These are phyloP conservation scores for Ypsolopha sequella DNA, from an alignment of 2,888 invertebrate genomes.

Conservation along the genomic window DNA sequence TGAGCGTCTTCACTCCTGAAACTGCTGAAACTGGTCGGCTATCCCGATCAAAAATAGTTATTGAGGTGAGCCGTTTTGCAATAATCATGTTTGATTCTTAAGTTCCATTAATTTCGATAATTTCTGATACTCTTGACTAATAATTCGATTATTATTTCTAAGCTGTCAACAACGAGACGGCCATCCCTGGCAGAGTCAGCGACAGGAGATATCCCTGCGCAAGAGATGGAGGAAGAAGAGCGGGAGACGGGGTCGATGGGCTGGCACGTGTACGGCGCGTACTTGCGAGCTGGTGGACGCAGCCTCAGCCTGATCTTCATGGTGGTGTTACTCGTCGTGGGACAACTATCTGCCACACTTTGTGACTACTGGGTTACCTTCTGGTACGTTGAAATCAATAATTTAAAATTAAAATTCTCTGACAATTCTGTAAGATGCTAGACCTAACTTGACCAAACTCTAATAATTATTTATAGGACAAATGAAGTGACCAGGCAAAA, in stretches of 20 bases:
- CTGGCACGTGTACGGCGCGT: constrained; percentile 73
- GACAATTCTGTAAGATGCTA: neutral
- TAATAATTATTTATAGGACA: constrained; percentile 34
- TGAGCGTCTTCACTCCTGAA: too few relatives aligned
- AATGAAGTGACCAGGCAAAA: constrained; percentile 58
- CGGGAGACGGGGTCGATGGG: constrained; percentile 75
- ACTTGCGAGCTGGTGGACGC: constrained; percentile 72
- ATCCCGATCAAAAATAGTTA: too few relatives aligned
- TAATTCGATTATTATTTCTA: neutral
- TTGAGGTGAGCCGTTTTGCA: too few relatives aligned
- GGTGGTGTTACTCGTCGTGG: constrained; percentile 68
- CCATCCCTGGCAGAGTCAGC: constrained; percentile 60
- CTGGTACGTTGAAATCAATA: constrained; percentile 60
- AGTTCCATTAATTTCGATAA: too few relatives aligned
- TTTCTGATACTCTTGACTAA: neutral
- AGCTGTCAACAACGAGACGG: constrained; percentile 57
- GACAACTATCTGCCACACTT: constrained; percentile 76
- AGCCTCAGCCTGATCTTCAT: constrained; percentile 62
- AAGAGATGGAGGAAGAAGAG: constrained; percentile 73
- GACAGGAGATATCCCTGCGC: constrained; percentile 48
- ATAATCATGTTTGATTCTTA: too few relatives aligned
- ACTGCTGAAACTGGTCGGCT: too few relatives aligned
- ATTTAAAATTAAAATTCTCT: neutral
- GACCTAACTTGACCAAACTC: too few relatives aligned
- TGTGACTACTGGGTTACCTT: constrained; percentile 83